These are phyloP conservation scores for Pentalonia nigronervosa DNA, from an alignment of 1,140 invertebrate genomes.

Conservation along the genomic window DNA sequence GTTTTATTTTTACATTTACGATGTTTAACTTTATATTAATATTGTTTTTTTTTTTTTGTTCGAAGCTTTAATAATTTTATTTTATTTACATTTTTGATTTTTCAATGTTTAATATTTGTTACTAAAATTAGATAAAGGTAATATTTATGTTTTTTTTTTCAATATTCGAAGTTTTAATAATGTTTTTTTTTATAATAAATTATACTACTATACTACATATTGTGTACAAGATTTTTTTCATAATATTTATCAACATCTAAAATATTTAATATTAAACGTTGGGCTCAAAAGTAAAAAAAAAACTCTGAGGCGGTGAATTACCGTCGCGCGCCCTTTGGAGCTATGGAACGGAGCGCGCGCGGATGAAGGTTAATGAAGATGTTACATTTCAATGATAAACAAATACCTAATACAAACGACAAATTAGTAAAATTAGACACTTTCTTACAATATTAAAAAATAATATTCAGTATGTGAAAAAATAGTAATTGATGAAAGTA, in stretches of 20 bases:
- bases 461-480: too few relatives aligned
- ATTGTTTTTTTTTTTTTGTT: slow-evolving; percentile 2
- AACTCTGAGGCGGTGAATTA: slow-evolving; percentile 14
- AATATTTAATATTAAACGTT: slow-evolving; percentile 3
- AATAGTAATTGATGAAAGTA: too few relatives aligned
- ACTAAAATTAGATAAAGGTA: background rate
- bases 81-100: background rate
- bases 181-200: slow-evolving; percentile 8
- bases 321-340: background rate
- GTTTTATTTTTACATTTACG: background rate
- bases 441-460: too few relatives aligned
- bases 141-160: slow-evolving; percentile 23
- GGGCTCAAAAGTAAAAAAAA: slow-evolving; percentile 9
- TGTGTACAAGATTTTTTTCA: slow-evolving; percentile 15
- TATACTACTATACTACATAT: slow-evolving; percentile 6
- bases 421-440: too few relatives aligned
- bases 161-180: slow-evolving; percentile 9
- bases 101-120: slow-evolving; percentile 27
- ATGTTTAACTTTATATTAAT: slow-evolving; percentile 16
- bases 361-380: too few relatives aligned
- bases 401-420: too few relatives aligned
- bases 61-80: background rate
- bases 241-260: background rate
- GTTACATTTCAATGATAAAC: too few relatives aligned
- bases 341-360: background rate